Evolutionary conservation across 2,797 vertebrate genomes (phyloP), one percentile per base, ranked within the genome.

Genomic region (Pelobates cultripes): DNA sequence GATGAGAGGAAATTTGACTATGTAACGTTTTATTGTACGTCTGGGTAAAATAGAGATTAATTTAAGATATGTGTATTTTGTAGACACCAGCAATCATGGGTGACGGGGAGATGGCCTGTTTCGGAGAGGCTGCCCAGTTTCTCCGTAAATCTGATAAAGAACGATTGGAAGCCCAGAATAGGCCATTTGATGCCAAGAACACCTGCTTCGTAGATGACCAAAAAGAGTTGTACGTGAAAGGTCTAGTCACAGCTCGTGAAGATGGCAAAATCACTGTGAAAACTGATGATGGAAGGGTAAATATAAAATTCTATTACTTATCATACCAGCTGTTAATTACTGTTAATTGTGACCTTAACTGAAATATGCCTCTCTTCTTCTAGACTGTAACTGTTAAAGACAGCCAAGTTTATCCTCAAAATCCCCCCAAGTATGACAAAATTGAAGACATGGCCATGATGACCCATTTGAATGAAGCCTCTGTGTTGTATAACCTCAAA

Each of bases 401-500:
- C 0, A 90, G 91, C 0, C 89, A 95, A 79, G 41, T 92, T 42
- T 92, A 93, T 60, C 86, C 95, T 17, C 96, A 94, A 93, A 97
- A 97, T 51, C 96, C 96, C 86, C 96, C 96, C 63, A 96, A 97
- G 82, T 96, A 82, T 0, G 95, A 96, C 3, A 97, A 97, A 83
- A 96, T 97, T 0, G 96, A 98, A 92, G 97, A 97, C 90, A 98
- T 97, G 96, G 96, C 95, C 87, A 97, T 97, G 96, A 96, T 97
- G 96, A 97, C 96, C 66, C 96, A 96, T 86, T 93, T 97, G 81
- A 96, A 96, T 0, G 95, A 97, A 70, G 95, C 96, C 0, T 87
- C 92, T 14, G 96, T 97, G 92, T 85, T 97, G 91, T 97, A 94
- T 88, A 97, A 97, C 93, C 96, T 97, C 92, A 97, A 97, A 95